phyloP scores from a whole-genome alignment of 2,113 vertebrate genomes.

The Callopanchax toddi region DNA sequence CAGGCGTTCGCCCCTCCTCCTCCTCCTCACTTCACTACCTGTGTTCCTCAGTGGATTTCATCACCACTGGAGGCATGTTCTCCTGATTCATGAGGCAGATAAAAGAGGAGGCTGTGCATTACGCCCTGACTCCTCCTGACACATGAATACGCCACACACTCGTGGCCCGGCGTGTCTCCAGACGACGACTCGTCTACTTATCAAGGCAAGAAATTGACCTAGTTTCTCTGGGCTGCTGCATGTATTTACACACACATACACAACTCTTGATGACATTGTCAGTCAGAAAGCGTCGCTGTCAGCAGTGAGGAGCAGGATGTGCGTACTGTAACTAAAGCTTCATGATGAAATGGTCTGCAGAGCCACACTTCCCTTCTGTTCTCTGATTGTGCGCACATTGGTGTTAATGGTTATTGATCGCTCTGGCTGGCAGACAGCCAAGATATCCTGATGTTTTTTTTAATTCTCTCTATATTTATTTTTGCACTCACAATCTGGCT shows the following conservation, averaged over 20 bases:
- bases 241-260: constrained; percentile 65
- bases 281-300: constrained; percentile 47
- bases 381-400: constrained; percentile 52
- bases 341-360: constrained; percentile 57
- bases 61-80: constrained; percentile 44
- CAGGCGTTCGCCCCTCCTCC: constrained; percentile 11
- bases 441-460: constrained; percentile 25
- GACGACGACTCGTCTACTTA: constrained; percentile 45
- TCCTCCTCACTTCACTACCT: constrained; percentile 21
- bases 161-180: constrained; percentile 34
- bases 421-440: constrained; percentile 49
- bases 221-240: constrained; percentile 62
- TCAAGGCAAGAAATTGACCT: constrained; percentile 64
- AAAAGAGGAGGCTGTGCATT: constrained; percentile 44
- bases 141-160: constrained; percentile 35
- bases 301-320: constrained; percentile 32
- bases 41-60: constrained; percentile 43
- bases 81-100: constrained; percentile 48
- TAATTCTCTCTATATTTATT: constrained; percentile 38
- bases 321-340: constrained; percentile 54
- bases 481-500: constrained; percentile 29
- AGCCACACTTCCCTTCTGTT: constrained; percentile 48
- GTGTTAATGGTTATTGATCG: constrained; percentile 71
- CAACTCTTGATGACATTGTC: constrained; percentile 62
- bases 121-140: constrained; percentile 50